Conservation (phyloP, 1,140 invertebrate species). For the Ostrea denselamellosa region DNA sequence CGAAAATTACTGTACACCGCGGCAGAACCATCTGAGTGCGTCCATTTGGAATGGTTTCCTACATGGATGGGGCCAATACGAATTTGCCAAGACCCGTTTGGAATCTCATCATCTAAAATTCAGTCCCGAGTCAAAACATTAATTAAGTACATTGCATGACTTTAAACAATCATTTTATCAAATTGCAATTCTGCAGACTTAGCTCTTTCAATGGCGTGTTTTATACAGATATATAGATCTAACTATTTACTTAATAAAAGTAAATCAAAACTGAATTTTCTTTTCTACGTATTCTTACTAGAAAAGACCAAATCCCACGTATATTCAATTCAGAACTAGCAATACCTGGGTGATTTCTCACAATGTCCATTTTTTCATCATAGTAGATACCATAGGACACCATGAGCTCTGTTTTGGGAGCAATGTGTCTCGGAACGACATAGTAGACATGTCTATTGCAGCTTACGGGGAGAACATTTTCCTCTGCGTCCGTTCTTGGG, state of each 20-base stretch:
- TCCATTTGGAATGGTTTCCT: background rate
- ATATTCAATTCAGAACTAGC: background rate
- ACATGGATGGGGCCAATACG: background rate
- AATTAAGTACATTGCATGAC: too few species aligned
- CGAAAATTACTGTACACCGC: background rate
- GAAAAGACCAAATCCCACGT: too few species aligned
- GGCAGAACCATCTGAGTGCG: background rate
- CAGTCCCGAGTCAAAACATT: too few species aligned
- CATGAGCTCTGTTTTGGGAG: background rate
- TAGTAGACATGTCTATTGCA: background rate
- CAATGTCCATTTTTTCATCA: background rate
- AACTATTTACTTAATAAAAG: too few species aligned
- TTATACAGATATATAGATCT: too few species aligned
- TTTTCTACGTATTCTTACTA: too few species aligned
- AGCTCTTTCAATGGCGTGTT: too few species aligned
- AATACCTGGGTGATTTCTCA: background rate
- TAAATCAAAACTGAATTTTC: too few species aligned
- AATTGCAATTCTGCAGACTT: too few species aligned
- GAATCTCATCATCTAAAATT: background rate
- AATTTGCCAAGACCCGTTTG: background rate
- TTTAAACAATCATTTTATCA: too few species aligned
- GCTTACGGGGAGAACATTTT: background rate
- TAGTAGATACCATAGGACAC: background rate
- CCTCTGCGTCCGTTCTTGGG: background rate
- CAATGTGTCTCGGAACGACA: background rate